Percentiles rank a stretch among this genome's conserved stretches.
These are phyloP conservation scores for Eupeodes latifasciatus DNA, from an alignment of 2,888 invertebrate genomes.

Conservation along the genomic window DNA sequence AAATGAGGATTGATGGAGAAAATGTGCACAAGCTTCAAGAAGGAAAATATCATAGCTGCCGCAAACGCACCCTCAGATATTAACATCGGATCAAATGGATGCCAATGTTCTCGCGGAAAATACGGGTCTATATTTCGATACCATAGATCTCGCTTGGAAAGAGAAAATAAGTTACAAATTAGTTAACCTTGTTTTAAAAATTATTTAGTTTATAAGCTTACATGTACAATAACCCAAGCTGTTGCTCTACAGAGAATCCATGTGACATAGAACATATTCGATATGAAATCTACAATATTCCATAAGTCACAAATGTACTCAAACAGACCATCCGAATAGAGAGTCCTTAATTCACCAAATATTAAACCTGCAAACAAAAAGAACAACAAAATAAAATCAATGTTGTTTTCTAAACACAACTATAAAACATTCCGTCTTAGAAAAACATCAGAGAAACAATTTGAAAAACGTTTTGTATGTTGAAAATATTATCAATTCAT, in stretches of 20 bases:
- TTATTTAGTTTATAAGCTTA: conserved; percentile 83
- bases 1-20: conserved; percentile 98
- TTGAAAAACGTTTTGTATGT: not conserved
- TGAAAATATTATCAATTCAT: not conserved
- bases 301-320: conserved; percentile 98
- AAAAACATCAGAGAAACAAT: conserved; percentile 5
- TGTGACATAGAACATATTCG: conserved; percentile 97
- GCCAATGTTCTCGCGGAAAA: conserved; percentile 96
- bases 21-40: conserved; percentile 97
- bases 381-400: not conserved
- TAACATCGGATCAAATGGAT: conserved; percentile 97
- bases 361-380: conserved; percentile 89
- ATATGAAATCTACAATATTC: conserved; percentile 99
- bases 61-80: conserved; percentile 96
- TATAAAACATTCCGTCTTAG: not conserved
- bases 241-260: conserved; percentile 95
- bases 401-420: not conserved
- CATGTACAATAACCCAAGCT: conserved; percentile 95
- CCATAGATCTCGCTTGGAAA: conserved; percentile 87
- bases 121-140: conserved; percentile 89
- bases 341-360: conserved; percentile 95
- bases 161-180: not conserved
- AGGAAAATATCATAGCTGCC: conserved; percentile 98
- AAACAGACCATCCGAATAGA: conserved; percentile 95
- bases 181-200: not conserved